Conservation (phyloP, 2,888 invertebrate genomes). For the Agrotis exclamationis region DNA sequence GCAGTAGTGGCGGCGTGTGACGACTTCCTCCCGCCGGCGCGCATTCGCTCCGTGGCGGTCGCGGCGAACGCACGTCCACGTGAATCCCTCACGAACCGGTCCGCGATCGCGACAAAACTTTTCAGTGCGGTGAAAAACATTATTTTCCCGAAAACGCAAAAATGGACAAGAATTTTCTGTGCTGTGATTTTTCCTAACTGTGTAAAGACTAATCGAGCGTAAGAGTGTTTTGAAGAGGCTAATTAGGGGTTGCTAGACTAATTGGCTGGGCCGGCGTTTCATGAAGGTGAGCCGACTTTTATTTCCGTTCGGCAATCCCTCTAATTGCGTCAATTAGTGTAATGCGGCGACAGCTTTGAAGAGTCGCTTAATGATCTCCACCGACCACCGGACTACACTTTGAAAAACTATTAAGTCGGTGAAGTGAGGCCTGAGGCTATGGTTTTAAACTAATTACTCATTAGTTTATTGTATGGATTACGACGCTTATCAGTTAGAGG, state of each 20-base stretch:
- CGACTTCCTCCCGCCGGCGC: constrained; percentile 74
- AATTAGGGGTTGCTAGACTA: constrained; percentile 89
- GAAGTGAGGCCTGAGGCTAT: constrained; percentile 53
- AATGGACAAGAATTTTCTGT: constrained; percentile 82
- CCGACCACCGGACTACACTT: constrained; percentile 75
- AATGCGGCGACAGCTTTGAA: constrained; percentile 90
- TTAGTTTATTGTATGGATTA: constrained; percentile 66
- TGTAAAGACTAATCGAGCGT: constrained; percentile 81
- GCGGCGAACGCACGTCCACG: constrained; percentile 76
- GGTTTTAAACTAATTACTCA: constrained; percentile 67
- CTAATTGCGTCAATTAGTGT: constrained; percentile 91
- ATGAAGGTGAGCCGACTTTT: constrained; percentile 91
- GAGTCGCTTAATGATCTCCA: constrained; percentile 88
- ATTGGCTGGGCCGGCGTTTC: constrained; percentile 90
- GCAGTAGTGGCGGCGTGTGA: constrained; percentile 47
- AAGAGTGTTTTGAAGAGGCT: constrained; percentile 85
- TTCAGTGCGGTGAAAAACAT: constrained; percentile 83
- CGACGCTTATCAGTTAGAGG: constrained; percentile 60
- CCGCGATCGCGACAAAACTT: constrained; percentile 89
- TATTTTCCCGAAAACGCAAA: constrained; percentile 68
- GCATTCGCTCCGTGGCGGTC: constrained; percentile 85
- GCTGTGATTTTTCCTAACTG: constrained; percentile 80
- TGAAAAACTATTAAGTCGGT: constrained; percentile 78
- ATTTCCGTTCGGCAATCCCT: constrained; percentile 91
- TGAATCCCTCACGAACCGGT: constrained; percentile 54